Base-by-base conservation (phyloP, 2,888 invertebrate species). In the Coenonympha glycerion region DNA sequence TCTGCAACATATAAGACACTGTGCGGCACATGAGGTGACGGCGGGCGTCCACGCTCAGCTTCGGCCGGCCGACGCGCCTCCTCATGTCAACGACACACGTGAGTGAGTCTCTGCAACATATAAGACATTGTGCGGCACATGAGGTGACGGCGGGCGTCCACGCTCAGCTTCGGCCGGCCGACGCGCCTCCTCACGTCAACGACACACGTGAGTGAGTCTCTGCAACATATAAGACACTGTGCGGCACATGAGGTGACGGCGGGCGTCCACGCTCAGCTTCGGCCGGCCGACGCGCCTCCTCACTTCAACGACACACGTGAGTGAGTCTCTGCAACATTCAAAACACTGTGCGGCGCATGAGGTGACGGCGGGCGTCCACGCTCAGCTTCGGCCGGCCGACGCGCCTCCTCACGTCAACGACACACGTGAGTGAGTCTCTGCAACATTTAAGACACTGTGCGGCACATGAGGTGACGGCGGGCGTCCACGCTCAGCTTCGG, bases 251-350 rank as follows among this genome's bases (percentile, higher is more conserved):
- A 73, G 71, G 66, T 80, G 69, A 69, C 70, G 69, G 66, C 64
- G 63, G 74, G 72, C 59, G 77, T 74, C 65, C 62, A 60, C 53
- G 81, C 79, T 55, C 86, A 85, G 68, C 77, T 84, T 53, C 80
- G 70, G 42, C 86, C 86, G 47, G 85, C 80, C 58, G 85, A 86
- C 73, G 83, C 82, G 61, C 85, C 84, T 61, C 73, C 73, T 46
- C 60, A 74, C 54, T 61, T 73, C 67, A 85, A 86, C 76, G 81
- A 85, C 66, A 85, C 85, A 78, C 77, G 84, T 85, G 70, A 79
- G 83, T 55, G 55, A 55, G 52, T 55, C 28, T 13, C 30, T 30
- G 13, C 33, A 16, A 5, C 6, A 9, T 26, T 6, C 9, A 26
- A 26, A 6, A 26, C 2, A n/a, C n/a, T n/a, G n/a, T n/a, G n/a